phyloP scores from a whole-genome alignment of 2,797 vertebrate species.

The Chiloscyllium punctatum region DNA sequence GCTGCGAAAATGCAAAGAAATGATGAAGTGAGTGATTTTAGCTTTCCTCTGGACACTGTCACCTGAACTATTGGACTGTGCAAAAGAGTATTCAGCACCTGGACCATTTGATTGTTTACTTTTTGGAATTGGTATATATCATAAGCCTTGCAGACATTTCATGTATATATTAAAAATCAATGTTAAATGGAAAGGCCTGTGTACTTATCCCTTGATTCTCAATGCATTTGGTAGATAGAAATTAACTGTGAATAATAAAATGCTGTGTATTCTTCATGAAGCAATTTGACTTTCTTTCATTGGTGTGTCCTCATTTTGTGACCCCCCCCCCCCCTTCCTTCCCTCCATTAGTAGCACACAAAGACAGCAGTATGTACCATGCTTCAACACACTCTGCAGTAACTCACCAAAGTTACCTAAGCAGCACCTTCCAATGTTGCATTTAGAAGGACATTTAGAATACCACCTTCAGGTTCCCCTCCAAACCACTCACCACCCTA shows the following conservation, averaged over 20 bases:
- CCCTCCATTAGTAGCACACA: not conserved
- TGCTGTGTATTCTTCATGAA: constrained; percentile 65
- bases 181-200: constrained; percentile 70
- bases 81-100: constrained; percentile 54
- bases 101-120: constrained; percentile 67
- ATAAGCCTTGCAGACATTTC: constrained; percentile 70
- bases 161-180: constrained; percentile 56
- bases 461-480: not conserved
- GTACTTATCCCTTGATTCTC: constrained; percentile 72
- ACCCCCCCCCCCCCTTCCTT: not conserved
- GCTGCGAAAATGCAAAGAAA: constrained; percentile 41
- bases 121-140: constrained; percentile 72
- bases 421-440: not conserved
- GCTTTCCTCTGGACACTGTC: constrained; percentile 27
- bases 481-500: not conserved
- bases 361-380: not conserved
- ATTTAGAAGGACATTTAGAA: not conserved
- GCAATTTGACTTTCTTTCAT: constrained; percentile 51
- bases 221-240: constrained; percentile 70
- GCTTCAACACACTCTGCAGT: not conserved
- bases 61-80: constrained; percentile 28
- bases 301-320: not conserved
- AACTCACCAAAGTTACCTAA: not conserved
- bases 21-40: not conserved
- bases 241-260: constrained; percentile 80